Percentiles rank a stretch among this genome's conserved stretches.
Evolutionary conservation across 2,113 vertebrate species (phyloP).

Genomic region (Felis catus): F.catus_Fca126_mat1.0 CM031414.1:74393001-74393500

Average conservation of each 20-base stretch:
- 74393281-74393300: neutral
- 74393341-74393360: neutral
- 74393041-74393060: constrained; percentile 43
- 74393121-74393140: neutral
- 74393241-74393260: neutral
- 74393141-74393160: neutral
- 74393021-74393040: neutral
- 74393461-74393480: neutral
- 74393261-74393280: neutral
- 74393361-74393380: neutral
- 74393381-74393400: neutral
- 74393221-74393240: neutral
- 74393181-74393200: neutral
- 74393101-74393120: neutral
- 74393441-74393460: neutral
- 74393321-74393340: neutral
- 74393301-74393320: neutral
- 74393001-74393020: neutral
- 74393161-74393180: neutral
- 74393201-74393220: neutral
- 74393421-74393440: neutral
- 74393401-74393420: neutral
- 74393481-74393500: neutral
- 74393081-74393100: neutral
- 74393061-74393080: neutral